These are phyloP conservation scores for Heterotilapia buettikoferi DNA, from an alignment of 2,113 vertebrate genomes.

Conservation along the genomic window DNA sequence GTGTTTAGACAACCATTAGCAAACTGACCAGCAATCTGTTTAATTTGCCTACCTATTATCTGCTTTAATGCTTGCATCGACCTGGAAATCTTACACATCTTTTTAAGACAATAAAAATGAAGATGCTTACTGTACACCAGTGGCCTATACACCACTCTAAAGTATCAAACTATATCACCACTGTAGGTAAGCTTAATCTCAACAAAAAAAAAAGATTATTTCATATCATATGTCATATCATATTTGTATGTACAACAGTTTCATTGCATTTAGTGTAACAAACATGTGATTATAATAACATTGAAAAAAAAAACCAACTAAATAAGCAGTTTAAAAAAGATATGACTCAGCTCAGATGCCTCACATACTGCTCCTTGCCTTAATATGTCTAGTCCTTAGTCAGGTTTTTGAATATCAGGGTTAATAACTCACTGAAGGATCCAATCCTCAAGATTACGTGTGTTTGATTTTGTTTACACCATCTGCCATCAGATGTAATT, in stretches of 20 bases:
- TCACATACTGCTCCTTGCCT: slow-evolving; percentile 13
- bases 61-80: background rate
- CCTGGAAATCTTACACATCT: background rate
- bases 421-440: slow-evolving; percentile 55
- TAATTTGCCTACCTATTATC: background rate
- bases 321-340: slow-evolving; percentile 5
- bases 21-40: slow-evolving; percentile 3
- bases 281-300: slow-evolving; percentile 15
- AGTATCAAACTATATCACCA: background rate
- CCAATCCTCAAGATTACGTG: slow-evolving; percentile 59
- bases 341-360: slow-evolving; percentile 41
- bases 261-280: slow-evolving; percentile 28
- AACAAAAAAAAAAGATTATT: background rate
- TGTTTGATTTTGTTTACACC: slow-evolving; percentile 59
- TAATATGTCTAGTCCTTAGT: slow-evolving; percentile 61
- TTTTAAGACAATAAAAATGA: background rate
- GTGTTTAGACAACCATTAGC: background rate
- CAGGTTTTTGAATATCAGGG: slow-evolving; percentile 52
- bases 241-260: slow-evolving; percentile 7
- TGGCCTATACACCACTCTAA: background rate
- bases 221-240: background rate
- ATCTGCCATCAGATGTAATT: slow-evolving; percentile 67
- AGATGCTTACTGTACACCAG: background rate
- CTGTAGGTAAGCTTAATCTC: background rate
- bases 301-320: background rate